A percentile compares a stretch with the other conserved stretches of the same genome.
phyloP scores from a whole-genome alignment of 2,888 invertebrate genomes.

The Agonopterix arenella region DNA sequence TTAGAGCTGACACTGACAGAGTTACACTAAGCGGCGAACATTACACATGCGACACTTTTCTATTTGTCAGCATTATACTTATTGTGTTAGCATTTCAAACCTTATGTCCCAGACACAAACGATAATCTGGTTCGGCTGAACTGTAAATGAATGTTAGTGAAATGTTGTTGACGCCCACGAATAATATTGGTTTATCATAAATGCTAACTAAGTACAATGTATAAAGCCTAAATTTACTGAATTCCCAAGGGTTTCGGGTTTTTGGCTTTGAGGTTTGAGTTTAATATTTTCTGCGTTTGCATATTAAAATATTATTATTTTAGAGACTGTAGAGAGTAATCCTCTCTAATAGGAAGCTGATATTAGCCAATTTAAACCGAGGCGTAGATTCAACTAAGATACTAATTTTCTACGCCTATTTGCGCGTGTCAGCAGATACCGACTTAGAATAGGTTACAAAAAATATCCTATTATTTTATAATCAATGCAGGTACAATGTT shows the following conservation, averaged over 20 bases:
- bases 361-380: too few species aligned
- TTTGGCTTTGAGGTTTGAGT: too few species aligned
- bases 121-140: constrained; percentile 7
- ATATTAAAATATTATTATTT: too few species aligned
- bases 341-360: too few species aligned
- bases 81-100: not conserved
- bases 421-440: too few species aligned
- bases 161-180: constrained; percentile 22
- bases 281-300: too few species aligned
- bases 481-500: too few species aligned
- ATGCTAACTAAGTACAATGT: constrained; percentile 12
- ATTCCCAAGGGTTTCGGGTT: constrained; percentile 1
- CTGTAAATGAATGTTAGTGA: constrained; percentile 12
- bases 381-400: too few species aligned
- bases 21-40: constrained; percentile 56
- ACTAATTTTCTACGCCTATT: too few species aligned
- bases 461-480: too few species aligned
- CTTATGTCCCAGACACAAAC: constrained; percentile 5
- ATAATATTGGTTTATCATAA: constrained; percentile 34
- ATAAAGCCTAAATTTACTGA: constrained; percentile 6
- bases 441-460: too few species aligned
- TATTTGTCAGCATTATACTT: not conserved
- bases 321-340: too few species aligned
- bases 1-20: constrained; percentile 69
- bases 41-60: constrained; percentile 22